These are phyloP conservation scores for Daboia siamensis DNA, from an alignment of 2,113 vertebrate genomes.

Conservation along the genomic window DNA sequence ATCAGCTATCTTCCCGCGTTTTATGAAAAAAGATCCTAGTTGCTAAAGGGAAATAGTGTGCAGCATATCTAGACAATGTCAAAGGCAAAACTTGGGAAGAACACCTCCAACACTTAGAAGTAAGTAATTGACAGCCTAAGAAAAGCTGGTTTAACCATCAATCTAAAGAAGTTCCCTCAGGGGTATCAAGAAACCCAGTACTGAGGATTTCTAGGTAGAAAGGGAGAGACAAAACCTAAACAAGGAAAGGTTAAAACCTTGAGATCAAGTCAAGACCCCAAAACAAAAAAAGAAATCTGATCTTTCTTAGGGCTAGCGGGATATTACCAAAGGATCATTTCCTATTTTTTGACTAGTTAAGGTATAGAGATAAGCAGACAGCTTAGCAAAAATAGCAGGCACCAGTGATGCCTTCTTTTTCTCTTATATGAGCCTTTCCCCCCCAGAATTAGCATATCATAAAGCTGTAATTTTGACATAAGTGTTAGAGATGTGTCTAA, in stretches of 20 bases:
- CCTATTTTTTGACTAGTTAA: not conserved
- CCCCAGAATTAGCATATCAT: not conserved
- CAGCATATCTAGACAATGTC: too few species aligned
- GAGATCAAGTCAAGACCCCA: too few species aligned
- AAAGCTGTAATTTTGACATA: not conserved
- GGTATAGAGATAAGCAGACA: not conserved
- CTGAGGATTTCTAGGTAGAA: not conserved
- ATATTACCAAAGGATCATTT: not conserved
- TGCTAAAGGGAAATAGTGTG: too few species aligned
- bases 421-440: not conserved
- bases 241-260: not conserved
- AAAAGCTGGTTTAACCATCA: not conserved
- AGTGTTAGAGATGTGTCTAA: not conserved
- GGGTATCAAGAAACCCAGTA: not conserved
- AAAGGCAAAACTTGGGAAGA: too few species aligned
- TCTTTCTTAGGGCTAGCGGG: too few species aligned
- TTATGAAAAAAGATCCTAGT: too few species aligned
- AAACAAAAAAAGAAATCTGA: too few species aligned
- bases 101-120: too few species aligned
- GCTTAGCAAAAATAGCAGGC: not conserved
- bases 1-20: too few species aligned
- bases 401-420: not conserved
- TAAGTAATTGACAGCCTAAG: not conserved
- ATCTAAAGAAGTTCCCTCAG: not conserved
- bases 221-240: not conserved